These are phyloP conservation scores for Ursus arctos DNA, from an alignment of 2,113 vertebrate genomes.

Conservation along the genomic window DNA sequence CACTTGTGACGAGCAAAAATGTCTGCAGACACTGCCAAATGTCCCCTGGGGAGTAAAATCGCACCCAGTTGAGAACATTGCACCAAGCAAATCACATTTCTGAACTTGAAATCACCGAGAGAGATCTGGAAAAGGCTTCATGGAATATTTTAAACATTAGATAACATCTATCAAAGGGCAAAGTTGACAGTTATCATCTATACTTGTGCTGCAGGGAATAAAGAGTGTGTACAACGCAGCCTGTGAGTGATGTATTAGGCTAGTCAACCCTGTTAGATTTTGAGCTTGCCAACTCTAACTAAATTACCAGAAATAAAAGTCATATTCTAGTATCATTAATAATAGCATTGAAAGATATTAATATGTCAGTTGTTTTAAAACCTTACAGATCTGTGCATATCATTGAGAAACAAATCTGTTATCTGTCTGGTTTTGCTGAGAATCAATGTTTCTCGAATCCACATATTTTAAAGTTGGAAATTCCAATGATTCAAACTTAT, in stretches of 20 bases:
- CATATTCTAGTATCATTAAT: neutral
- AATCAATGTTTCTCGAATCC: neutral
- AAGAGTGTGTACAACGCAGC: neutral
- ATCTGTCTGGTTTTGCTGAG: neutral
- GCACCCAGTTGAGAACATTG: neutral
- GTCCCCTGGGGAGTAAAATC: neutral
- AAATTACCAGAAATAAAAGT: neutral
- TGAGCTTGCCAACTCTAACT: neutral
- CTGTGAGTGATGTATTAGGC: neutral
- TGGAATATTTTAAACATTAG: slow-evolving; percentile 31
- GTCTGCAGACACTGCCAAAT: neutral
- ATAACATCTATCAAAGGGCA: slow-evolving; percentile 51
- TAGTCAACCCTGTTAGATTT: neutral
- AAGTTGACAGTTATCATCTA: neutral
- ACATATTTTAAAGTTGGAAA: slow-evolving; percentile 4
- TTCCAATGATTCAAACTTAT: neutral
- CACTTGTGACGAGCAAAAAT: neutral
- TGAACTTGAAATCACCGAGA: neutral
- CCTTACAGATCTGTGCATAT: neutral
- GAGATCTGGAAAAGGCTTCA: slow-evolving; percentile 31
- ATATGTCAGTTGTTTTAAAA: neutral
- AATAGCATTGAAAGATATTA: neutral
- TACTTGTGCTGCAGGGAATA: neutral
- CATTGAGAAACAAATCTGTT: neutral
- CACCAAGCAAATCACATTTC: neutral